phyloP scores from a whole-genome alignment of 2,113 vertebrate species.

The Epinephelus lanceolatus region DNA sequence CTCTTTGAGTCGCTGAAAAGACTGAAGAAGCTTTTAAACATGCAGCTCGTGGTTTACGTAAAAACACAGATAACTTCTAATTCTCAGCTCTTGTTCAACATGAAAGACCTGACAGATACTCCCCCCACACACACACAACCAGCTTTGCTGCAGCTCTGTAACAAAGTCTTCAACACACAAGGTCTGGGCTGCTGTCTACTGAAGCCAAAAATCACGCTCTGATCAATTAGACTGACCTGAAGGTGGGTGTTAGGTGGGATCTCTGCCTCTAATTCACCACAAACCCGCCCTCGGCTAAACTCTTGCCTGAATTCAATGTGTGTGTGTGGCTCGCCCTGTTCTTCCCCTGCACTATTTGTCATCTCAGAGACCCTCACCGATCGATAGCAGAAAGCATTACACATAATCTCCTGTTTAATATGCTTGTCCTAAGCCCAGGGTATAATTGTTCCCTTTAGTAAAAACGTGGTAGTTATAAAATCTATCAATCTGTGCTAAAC shows the following conservation, averaged over 20 bases:
- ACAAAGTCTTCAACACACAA: not conserved
- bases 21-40: not conserved
- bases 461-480: constrained; percentile 64
- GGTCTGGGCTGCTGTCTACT: not conserved
- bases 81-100: not conserved
- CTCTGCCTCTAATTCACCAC: constrained; percentile 21
- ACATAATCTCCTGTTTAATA: constrained; percentile 62
- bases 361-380: constrained; percentile 44
- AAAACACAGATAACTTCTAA: constrained; percentile 1
- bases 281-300: constrained; percentile 1
- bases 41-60: not conserved
- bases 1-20: not conserved
- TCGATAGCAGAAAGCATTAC: constrained; percentile 50
- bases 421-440: constrained; percentile 25
- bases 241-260: constrained; percentile 18
- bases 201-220: constrained; percentile 26
- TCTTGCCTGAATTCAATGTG: constrained; percentile 6
- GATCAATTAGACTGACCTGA: constrained; percentile 21
- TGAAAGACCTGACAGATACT: not conserved
- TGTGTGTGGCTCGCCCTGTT: not conserved
- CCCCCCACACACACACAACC: not conserved
- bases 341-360: constrained; percentile 26
- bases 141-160: not conserved
- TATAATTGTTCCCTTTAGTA: constrained; percentile 59
- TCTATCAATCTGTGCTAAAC: constrained; percentile 65